These are phyloP conservation scores for Falco punctatus DNA, from an alignment of 2,113 vertebrate species.

Conservation along the genomic window DNA sequence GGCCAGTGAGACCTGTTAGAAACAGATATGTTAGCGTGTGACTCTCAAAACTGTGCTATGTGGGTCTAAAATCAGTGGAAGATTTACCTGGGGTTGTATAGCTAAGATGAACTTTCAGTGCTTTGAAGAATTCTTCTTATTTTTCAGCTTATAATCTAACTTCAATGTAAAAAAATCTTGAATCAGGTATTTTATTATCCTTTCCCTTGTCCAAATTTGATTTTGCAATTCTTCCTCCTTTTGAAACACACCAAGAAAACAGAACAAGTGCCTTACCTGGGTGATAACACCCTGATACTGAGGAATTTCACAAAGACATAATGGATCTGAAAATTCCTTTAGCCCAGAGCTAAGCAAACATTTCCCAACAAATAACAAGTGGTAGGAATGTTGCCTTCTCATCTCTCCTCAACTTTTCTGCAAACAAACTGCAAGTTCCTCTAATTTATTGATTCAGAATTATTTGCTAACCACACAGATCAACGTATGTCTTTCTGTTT, in stretches of 20 bases:
- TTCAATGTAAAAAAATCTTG: neutral
- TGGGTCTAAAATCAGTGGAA: neutral
- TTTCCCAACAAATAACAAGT: neutral
- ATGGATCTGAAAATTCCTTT: slow-evolving; percentile 8
- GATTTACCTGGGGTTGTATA: neutral
- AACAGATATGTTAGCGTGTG: neutral
- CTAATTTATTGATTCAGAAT: neutral
- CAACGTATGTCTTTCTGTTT: neutral
- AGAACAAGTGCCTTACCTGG: neutral
- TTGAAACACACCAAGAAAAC: neutral
- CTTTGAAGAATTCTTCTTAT: neutral
- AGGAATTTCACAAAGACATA: neutral
- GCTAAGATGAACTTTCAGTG: neutral
- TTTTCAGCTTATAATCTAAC: neutral
- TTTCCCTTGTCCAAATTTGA: neutral
- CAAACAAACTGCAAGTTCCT: neutral
- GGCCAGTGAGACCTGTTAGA: neutral
- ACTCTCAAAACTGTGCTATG: neutral
- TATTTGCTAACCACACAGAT: neutral
- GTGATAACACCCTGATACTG: neutral
- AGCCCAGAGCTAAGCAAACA: neutral
- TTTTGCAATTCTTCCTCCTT: neutral
- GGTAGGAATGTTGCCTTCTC: neutral
- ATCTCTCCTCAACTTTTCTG: neutral
- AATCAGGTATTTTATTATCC: neutral